Evolutionary conservation across 1,140 invertebrate species (phyloP).

Genomic region (Penaeus indicus): DNA sequence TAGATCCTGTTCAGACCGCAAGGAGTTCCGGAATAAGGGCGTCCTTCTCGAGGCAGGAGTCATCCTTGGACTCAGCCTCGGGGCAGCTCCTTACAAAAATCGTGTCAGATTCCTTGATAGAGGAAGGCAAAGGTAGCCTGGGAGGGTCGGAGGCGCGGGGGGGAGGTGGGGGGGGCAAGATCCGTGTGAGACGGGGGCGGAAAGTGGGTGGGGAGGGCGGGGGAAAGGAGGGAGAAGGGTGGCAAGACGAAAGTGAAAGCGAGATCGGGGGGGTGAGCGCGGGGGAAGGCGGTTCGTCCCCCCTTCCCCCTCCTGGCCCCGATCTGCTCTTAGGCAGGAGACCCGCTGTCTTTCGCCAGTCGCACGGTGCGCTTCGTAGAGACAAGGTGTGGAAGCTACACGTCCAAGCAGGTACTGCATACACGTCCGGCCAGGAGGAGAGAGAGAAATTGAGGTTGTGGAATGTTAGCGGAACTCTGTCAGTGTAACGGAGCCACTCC

Average conservation of each 20-base stretch:
- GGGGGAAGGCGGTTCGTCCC: background rate
- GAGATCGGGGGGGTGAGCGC: background rate
- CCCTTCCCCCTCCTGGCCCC: background rate
- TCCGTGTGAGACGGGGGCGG: background rate
- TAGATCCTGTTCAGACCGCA: no score
- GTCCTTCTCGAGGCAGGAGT: background rate
- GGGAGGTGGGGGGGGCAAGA: no score
- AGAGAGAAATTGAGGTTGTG: constrained; percentile 28
- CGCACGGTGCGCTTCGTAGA: background rate
- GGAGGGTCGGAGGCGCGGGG: background rate
- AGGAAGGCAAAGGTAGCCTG: constrained; percentile 2
- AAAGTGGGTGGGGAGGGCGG: background rate
- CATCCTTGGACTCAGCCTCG: background rate
- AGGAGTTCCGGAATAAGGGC: no score
- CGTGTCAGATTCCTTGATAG: background rate
- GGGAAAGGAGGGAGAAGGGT: background rate
- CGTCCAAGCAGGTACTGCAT: constrained; percentile 18
- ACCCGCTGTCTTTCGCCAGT: background rate
- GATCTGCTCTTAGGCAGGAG: constrained; percentile 21
- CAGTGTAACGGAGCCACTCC: background rate
- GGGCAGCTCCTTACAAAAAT: background rate
- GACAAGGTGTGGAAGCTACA: constrained; percentile 11
- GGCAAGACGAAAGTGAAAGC: constrained; percentile 16
- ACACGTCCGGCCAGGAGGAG: background rate
- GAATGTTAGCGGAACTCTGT: background rate